phyloP scores from a whole-genome alignment of 2,113 vertebrate genomes.

The Trachemys scripta region DNA sequence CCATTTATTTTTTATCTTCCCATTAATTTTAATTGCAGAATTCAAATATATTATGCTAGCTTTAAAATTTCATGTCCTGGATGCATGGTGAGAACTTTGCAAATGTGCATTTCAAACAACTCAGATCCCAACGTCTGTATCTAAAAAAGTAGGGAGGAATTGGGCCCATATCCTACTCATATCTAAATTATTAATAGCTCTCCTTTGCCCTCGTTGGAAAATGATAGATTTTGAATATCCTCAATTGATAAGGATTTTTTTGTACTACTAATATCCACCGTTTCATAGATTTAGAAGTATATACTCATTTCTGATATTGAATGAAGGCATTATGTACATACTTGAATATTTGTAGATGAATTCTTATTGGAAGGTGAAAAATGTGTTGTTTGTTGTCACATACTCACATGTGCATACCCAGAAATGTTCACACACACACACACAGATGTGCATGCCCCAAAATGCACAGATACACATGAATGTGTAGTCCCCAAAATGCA shows the following conservation, averaged over 20 bases:
- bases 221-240: slow-evolving; percentile 58
- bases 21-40: slow-evolving; percentile 84
- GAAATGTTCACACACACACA: fast-evolving
- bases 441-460: fast-evolving
- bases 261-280: neutral
- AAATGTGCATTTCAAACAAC: slow-evolving; percentile 78
- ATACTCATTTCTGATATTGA: neutral
- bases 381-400: slow-evolving; percentile 24
- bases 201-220: slow-evolving; percentile 37
- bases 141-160: slow-evolving; percentile 71
- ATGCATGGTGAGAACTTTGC: slow-evolving; percentile 71
- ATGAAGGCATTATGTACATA: slow-evolving; percentile 21
- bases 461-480: neutral
- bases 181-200: slow-evolving; percentile 73
- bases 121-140: slow-evolving; percentile 73
- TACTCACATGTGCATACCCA: fast-evolving
- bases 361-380: neutral
- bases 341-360: slow-evolving; percentile 29
- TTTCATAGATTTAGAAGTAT: neutral
- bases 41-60: slow-evolving; percentile 76
- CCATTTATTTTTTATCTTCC: slow-evolving; percentile 78
- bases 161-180: slow-evolving; percentile 39
- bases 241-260: neutral
- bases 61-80: slow-evolving; percentile 79
- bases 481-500: neutral